Conservation (phyloP, 2,888 invertebrate genomes). For the Cerceris ruficornis region DNA sequence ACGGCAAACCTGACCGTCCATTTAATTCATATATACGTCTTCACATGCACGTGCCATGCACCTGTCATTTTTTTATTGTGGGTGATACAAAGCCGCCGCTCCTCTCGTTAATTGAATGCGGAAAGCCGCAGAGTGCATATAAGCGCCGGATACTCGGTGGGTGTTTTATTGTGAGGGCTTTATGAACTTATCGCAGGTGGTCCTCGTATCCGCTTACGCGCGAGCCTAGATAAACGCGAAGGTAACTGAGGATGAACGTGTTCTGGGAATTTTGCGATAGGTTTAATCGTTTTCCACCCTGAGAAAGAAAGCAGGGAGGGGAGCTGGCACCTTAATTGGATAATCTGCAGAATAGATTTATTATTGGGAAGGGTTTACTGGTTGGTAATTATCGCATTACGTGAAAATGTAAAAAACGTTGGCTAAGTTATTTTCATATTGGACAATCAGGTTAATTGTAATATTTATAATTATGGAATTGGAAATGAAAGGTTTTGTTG, state of each 20-base stretch:
- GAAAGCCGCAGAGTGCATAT: background rate
- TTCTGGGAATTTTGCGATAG: background rate
- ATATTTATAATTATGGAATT: too few relatives aligned
- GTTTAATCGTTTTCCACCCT: background rate
- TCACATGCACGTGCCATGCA: conserved; percentile 18
- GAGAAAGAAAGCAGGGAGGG: background rate
- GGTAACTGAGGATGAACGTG: background rate
- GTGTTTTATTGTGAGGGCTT: conserved; percentile 63
- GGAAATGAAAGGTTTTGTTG: too few relatives aligned
- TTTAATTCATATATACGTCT: background rate
- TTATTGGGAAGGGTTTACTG: too few relatives aligned
- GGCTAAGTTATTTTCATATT: too few relatives aligned
- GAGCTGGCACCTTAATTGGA: too few relatives aligned
- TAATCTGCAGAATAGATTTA: too few relatives aligned
- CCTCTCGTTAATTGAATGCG: conserved; percentile 63
- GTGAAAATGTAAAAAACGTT: too few relatives aligned
- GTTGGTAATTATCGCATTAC: too few relatives aligned
- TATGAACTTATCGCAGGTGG: conserved; percentile 61
- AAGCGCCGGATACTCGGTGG: conserved; percentile 45
- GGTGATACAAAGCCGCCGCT: conserved; percentile 49
- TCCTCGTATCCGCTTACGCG: conserved; percentile 15
- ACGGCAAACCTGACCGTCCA: background rate
- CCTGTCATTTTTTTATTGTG: conserved; percentile 41
- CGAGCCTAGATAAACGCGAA: background rate
- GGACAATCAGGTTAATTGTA: too few relatives aligned